Evolutionary conservation across 2,888 invertebrate genomes (phyloP).

Genomic region (Aplocera efformata): DNA sequence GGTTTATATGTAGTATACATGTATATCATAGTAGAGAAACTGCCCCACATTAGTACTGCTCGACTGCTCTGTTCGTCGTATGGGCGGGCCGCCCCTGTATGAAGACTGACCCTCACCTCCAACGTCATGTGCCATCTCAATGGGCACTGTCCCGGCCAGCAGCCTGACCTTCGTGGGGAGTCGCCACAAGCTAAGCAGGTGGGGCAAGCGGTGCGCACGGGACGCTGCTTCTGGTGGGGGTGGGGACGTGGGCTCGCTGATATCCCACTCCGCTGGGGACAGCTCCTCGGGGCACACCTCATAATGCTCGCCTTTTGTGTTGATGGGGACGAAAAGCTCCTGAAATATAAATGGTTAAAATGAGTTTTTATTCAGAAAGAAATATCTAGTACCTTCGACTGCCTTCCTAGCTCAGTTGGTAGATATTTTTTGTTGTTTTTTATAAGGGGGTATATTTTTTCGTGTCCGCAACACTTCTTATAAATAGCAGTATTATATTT

Average conservation of each 20-base stretch:
- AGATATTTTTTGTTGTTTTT: too few relatives aligned
- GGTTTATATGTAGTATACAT: too few relatives aligned
- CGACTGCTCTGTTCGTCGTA: background rate
- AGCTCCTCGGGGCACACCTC: constrained; percentile 79
- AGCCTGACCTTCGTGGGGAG: constrained; percentile 82
- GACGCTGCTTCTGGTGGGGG: constrained; percentile 73
- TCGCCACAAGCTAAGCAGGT: constrained; percentile 79
- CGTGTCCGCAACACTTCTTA: too few relatives aligned
- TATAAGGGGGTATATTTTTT: too few relatives aligned
- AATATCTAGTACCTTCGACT: background rate
- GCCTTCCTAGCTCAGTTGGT: too few relatives aligned
- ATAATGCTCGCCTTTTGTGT: constrained; percentile 88
- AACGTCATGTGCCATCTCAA: constrained; percentile 82
- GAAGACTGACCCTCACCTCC: constrained; percentile 78
- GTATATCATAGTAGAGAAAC: too few relatives aligned
- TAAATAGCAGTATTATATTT: too few relatives aligned
- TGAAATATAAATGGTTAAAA: constrained; percentile 36
- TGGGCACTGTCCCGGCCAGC: constrained; percentile 80
- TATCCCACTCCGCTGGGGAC: constrained; percentile 77
- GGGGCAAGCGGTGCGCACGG: constrained; percentile 75
- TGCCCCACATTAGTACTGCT: too few relatives aligned
- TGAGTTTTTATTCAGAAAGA: constrained; percentile 22
- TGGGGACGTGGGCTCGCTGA: constrained; percentile 63
- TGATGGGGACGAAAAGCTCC: constrained; percentile 87
- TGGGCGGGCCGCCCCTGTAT: background rate